Base-by-base conservation (phyloP, 2,797 vertebrate species). In the Dermochelys coriacea region DNA sequence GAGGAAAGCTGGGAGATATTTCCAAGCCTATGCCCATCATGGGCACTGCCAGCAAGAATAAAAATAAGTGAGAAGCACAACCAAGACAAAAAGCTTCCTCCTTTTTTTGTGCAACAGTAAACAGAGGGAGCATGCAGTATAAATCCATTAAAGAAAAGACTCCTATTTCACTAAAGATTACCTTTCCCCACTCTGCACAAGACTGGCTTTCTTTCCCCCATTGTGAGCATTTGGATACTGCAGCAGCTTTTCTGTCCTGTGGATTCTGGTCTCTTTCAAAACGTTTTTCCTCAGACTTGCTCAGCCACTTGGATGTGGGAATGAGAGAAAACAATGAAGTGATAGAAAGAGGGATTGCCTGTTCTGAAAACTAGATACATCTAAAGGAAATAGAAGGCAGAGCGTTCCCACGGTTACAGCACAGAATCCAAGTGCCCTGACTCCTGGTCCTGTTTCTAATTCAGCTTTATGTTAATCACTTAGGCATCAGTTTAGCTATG, bases 121-220 rank as follows among this genome's bases (percentile, higher is more conserved):
- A 68, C 84, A 84, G 49, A 55, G 1, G 31, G 19, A 68, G 47
- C 45, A 75, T 34, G 10, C 25, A 34, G 64, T 3, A 21, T 2
- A 31, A 51, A 51, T 19, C 31, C 31, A 61, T 59, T 5, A 59
- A 12, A 0, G 8, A 52, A 55, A 80, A 2, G 41, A n/a, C 1
- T 51, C 4, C 0, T 37, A 0, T 88, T 89, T 86, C 12, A 41
- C 14, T 71, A 21, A 49, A 49, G 89, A 84, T 8, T 1, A 7
- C 2, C 8, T 1, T 0, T 2, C 0, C 2, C 0, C 5, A 55
- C 55, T 31, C 1, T 18, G 5, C 1, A 16, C 2, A 45, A 57
- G 51, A 80, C 49, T 51, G 1, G 15, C 49, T 84, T 1, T 77
- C 51, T 1, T 31, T 49, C 15, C 5, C 3, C 80, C 1, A 1